Conservation (phyloP, 2,888 invertebrate species). For the Taphrorychus bicolor region DNA sequence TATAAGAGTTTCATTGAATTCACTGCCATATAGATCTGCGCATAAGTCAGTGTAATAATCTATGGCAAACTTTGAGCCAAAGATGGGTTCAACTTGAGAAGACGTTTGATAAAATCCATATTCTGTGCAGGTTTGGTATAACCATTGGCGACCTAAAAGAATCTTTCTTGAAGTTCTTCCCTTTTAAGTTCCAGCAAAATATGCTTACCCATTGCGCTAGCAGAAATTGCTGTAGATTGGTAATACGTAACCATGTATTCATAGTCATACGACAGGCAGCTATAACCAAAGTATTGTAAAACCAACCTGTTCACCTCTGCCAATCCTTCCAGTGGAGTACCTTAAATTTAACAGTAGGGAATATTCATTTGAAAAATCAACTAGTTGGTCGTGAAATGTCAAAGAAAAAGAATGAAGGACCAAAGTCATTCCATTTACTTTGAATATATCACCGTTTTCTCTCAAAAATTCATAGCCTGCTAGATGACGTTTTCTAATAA, state of each 20-base stretch:
- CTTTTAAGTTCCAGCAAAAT: not conserved
- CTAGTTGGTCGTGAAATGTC: no score
- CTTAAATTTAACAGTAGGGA: no score
- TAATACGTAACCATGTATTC: slow-evolving; percentile 73
- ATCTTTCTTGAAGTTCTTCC: no score
- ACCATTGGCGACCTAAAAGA: slow-evolving; percentile 81
- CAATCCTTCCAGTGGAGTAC: slow-evolving; percentile 71
- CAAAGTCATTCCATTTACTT: no score
- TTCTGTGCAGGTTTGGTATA: slow-evolving; percentile 94
- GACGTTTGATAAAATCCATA: slow-evolving; percentile 96
- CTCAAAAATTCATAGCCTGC: not conserved
- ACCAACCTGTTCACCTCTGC: slow-evolving; percentile 75
- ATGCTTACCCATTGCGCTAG: slow-evolving; percentile 32
- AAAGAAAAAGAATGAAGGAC: no score
- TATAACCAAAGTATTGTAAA: slow-evolving; percentile 68
- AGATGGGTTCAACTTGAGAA: slow-evolving; percentile 67
- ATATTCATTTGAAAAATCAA: no score
- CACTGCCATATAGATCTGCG: slow-evolving; percentile 80
- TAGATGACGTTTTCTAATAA: no score
- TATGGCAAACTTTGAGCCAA: slow-evolving; percentile 78
- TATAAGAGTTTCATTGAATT: slow-evolving; percentile 70
- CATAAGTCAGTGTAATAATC: slow-evolving; percentile 85
- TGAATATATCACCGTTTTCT: no score
- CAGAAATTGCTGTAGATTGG: slow-evolving; percentile 62
- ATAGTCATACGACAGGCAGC: slow-evolving; percentile 85